phyloP scores from a whole-genome alignment of 2,888 invertebrate species.

The Brachyopa scutellaris region DNA sequence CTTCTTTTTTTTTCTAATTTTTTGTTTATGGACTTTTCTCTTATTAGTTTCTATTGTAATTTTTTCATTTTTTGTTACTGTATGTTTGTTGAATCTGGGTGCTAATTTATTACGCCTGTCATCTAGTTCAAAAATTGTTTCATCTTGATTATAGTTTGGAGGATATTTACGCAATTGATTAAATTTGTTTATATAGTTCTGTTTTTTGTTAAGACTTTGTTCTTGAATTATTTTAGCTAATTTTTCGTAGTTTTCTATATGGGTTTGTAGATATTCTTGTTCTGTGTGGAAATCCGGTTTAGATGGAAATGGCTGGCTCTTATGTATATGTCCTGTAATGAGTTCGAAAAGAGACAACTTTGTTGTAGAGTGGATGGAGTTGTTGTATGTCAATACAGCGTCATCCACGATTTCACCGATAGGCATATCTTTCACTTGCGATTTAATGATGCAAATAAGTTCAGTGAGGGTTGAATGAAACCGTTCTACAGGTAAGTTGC shows the following conservation, averaged over 20 bases:
- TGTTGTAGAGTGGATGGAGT: constrained; percentile 44
- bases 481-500: constrained; percentile 28
- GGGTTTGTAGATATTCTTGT: constrained; percentile 16
- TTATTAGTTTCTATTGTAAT: constrained; percentile 4
- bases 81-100: constrained; percentile 15
- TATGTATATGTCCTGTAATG: constrained; percentile 60
- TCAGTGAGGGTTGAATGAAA: constrained; percentile 35
- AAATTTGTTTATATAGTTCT: constrained; percentile 45
- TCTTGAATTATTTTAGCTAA: constrained; percentile 17
- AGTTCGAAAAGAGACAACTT: constrained; percentile 66
- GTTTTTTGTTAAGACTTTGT: constrained; percentile 26
- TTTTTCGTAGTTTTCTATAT: constrained; percentile 15
- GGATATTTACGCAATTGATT: constrained; percentile 40
- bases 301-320: constrained; percentile 17
- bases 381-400: constrained; percentile 50
- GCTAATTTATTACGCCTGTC: constrained; percentile 22
- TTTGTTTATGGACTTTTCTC: constrained; percentile 8
- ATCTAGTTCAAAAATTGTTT: constrained; percentile 1
- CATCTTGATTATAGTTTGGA: constrained; percentile 60
- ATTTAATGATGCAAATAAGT: constrained; percentile 13
- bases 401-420: constrained; percentile 47
- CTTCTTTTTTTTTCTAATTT: constrained; percentile 4
- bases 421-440: neutral
- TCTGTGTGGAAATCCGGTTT: constrained; percentile 14
- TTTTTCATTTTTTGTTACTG: neutral